Percentiles rank a stretch among this genome's conserved stretches.
phyloP scores from a whole-genome alignment of 2,113 vertebrate genomes.

The Pedetes capensis region DNA sequence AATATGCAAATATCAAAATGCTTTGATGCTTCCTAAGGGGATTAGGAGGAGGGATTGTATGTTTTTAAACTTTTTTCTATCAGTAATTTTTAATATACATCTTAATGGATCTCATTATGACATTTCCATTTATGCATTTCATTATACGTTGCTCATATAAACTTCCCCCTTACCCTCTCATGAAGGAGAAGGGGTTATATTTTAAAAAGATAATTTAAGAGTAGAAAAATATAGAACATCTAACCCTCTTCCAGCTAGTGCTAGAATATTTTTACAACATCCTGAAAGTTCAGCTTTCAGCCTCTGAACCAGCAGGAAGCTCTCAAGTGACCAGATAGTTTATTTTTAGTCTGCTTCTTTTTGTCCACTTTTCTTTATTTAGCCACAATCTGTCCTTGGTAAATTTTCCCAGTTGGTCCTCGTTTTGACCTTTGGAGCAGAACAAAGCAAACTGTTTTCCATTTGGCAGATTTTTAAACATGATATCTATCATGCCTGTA shows the following conservation, averaged over 20 bases:
- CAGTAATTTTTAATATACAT: no score
- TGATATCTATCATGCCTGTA: not conserved
- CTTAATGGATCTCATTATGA: no score
- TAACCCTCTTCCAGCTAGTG: not conserved
- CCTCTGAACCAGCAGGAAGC: not conserved
- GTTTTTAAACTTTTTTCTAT: no score
- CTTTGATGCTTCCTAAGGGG: no score
- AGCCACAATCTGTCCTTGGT: not conserved
- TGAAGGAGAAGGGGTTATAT: not conserved
- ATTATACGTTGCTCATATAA: no score
- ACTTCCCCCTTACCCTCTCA: no score
- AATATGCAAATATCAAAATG: no score
- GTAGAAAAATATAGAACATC: not conserved
- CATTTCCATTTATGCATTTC: no score
- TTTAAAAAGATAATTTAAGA: not conserved
- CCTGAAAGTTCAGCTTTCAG: not conserved
- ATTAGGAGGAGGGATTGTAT: no score
- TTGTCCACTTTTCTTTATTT: not conserved
- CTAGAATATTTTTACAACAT: not conserved
- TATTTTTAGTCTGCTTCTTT: not conserved
- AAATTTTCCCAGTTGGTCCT: not conserved
- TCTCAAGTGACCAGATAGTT: not conserved
- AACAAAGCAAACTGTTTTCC: not conserved
- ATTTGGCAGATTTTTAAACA: not conserved
- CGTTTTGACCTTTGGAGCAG: not conserved